Evolutionary conservation across 2,797 vertebrate species (phyloP), one percentile per base, ranked within the genome.

Genomic region (Rhinoraja longicauda): DNA sequence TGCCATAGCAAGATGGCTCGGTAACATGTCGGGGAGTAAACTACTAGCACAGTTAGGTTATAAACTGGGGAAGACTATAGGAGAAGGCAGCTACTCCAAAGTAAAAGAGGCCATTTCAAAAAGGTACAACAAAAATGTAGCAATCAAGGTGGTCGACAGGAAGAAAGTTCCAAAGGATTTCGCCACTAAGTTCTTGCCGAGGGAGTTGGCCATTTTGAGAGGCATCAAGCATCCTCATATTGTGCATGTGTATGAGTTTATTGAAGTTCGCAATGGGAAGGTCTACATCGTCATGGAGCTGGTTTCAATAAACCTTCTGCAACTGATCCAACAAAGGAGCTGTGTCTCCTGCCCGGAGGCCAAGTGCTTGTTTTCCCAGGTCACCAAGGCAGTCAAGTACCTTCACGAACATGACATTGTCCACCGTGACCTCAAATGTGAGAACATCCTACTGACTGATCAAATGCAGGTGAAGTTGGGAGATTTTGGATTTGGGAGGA

Each of bases 221-320:
- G 94, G 93, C 39, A 95, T 97, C 93, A 94, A 94, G 29, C 97
- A 97, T 93, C 96, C 96, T 21, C 95, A 97, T 94, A 97, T 97
- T 0, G 94, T 97, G 86, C 95, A 93, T 0, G 94, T 96, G 91
- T 95, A 96, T 0, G 96, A 97, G 93, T 93, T 97, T 93, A 96
- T 97, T 0, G 96, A 97, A 93, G 93, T 96, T 93, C 95, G 94
- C 94, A 95, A 95, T 0, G 95, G 95, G n/a, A 95, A 95, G 93
- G 93, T 97, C 93, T 97, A 96, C 94, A 97, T 97, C 0, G 96
- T 97, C 84, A 97, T 97, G 97, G 96, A 97, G 93, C 95, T 96
- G 0, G 96, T 96, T 0, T 95, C 93, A 62, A 96, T 95, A 0
- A 96, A 97, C 93, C 96, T 97, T 75, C 94, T 96, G 59, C 95